phyloP scores from a whole-genome alignment of 64 coral and sea anemone species.

The Montipora capricornis region DNA sequence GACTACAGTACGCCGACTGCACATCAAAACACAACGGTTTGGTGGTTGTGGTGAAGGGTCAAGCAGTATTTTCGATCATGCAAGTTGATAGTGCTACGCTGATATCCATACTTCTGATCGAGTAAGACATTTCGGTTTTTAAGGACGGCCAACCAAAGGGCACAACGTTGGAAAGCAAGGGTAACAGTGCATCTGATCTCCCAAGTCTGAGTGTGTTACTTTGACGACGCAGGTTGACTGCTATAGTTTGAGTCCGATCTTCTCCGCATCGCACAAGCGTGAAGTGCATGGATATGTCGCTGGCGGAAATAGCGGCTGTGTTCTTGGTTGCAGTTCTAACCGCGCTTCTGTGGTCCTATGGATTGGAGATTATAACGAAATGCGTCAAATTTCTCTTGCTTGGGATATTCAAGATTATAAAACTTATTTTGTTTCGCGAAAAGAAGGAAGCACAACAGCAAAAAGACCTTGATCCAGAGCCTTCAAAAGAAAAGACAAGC shows the following conservation, averaged over 20 bases:
- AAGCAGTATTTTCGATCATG: background rate
- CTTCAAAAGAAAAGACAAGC: conserved; percentile 16
- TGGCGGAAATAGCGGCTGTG: conserved; percentile 11
- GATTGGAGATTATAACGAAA: conserved; percentile 32
- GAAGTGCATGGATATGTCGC: background rate
- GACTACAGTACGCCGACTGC: background rate
- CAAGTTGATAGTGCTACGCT: background rate
- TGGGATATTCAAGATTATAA: conserved; percentile 14
- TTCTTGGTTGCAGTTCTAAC: conserved; percentile 11
- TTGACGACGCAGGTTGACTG: no score
- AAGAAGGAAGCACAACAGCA: conserved; percentile 1
- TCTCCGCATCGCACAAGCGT: no score
- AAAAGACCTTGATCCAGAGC: background rate
- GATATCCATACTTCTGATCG: conserved; percentile 38
- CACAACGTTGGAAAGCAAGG: background rate
- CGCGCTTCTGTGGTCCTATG: conserved; percentile 29
- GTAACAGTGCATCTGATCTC: no score
- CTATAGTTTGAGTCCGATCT: no score
- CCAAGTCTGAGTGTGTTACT: no score
- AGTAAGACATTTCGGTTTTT: background rate
- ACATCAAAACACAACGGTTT: background rate
- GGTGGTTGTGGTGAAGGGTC: background rate
- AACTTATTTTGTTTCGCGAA: conserved; percentile 30
- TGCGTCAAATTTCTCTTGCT: conserved; percentile 18
- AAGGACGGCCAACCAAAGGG: background rate